phyloP scores from a whole-genome alignment of 1,140 invertebrate genomes.

The Asobara japonica region DNA sequence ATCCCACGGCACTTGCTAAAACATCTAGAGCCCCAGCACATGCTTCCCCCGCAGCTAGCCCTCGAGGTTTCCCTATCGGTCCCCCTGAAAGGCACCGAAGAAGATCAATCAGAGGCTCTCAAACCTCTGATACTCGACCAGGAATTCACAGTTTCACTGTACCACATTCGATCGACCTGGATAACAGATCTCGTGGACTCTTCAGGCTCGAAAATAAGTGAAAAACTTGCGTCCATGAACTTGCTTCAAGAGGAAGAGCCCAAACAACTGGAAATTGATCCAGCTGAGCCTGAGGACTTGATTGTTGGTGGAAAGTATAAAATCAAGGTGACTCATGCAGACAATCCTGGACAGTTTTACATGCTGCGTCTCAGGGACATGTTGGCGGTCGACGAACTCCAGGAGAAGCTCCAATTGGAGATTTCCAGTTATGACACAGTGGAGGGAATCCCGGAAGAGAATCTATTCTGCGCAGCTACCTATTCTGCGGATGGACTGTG shows the following conservation, averaged over 20 bases:
- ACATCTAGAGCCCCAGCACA: conserved; percentile 68
- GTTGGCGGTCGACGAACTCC: conserved; percentile 42
- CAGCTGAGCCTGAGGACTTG: conserved; percentile 34
- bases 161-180: conserved; percentile 55
- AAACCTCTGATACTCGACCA: conserved; percentile 44
- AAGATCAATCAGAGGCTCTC: conserved; percentile 49
- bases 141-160: conserved; percentile 50
- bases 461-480: conserved; percentile 76
- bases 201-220: conserved; percentile 50
- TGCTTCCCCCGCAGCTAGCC: conserved; percentile 65
- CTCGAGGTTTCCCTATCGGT: conserved; percentile 62
- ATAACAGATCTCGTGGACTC: conserved; percentile 48
- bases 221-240: conserved; percentile 40
- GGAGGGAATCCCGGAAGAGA: conserved; percentile 68
- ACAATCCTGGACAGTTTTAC: conserved; percentile 58
- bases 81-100: conserved; percentile 51
- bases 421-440: conserved; percentile 64
- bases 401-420: conserved; percentile 71
- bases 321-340: conserved; percentile 48
- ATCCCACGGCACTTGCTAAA: conserved; percentile 44
- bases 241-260: conserved; percentile 6
- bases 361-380: conserved; percentile 45
- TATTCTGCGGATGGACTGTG: conserved; percentile 79
- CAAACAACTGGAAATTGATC: background rate
- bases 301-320: conserved; percentile 44